phyloP scores from a whole-genome alignment of 2,888 invertebrate genomes.

The Mythimna vitellina region DNA sequence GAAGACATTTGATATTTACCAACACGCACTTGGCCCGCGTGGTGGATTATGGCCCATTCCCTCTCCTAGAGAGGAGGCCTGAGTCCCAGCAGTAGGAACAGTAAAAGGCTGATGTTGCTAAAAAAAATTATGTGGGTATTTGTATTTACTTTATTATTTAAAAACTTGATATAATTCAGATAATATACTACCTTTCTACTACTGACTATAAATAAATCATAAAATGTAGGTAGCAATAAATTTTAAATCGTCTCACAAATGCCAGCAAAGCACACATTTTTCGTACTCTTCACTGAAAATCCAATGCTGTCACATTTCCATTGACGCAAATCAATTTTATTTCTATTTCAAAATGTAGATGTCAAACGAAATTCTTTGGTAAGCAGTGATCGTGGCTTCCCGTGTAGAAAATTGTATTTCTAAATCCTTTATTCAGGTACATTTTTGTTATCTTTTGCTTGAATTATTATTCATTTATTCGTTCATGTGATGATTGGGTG shows the following conservation, averaged over 20 bases:
- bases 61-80: no score
- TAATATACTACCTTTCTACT: no score
- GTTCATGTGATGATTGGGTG: conserved; percentile 51
- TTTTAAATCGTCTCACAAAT: conserved; percentile 28
- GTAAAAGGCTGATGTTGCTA: no score
- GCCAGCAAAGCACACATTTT: conserved; percentile 42
- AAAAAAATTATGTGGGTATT: no score
- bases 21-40: no score
- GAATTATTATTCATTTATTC: conserved; percentile 60
- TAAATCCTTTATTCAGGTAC: conserved; percentile 69
- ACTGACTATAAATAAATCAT: no score
- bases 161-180: no score
- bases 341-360: conserved; percentile 76
- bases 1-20: no score
- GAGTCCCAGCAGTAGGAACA: no score
- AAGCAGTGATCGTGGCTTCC: conserved; percentile 76
- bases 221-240: conserved; percentile 13
- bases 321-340: conserved; percentile 73
- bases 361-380: conserved; percentile 76
- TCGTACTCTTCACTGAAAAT: conserved; percentile 43
- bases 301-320: conserved; percentile 57
- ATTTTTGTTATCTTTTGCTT: conserved; percentile 64
- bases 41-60: no score
- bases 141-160: no score
- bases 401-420: conserved; percentile 84